Conservation (phyloP, 2,113 vertebrate species). For the Oplegnathus fasciatus region DNA sequence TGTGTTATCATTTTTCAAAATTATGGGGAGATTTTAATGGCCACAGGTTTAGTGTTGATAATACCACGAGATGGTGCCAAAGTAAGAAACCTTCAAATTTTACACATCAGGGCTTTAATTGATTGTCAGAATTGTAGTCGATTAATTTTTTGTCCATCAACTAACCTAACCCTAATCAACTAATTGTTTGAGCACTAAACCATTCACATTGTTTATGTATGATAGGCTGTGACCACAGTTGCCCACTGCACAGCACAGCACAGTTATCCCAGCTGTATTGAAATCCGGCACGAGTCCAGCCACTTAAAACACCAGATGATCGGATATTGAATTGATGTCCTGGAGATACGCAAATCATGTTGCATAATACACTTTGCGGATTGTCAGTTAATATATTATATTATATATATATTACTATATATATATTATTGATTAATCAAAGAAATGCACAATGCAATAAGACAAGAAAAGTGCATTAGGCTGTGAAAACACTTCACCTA, state of each 20-base stretch:
- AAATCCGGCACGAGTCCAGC: not conserved
- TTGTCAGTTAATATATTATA: not conserved
- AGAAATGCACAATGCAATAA: not conserved
- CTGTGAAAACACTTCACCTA: constrained; percentile 22
- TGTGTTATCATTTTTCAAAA: not conserved
- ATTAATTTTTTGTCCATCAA: not conserved
- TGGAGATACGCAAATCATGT: not conserved
- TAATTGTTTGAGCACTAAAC: not conserved
- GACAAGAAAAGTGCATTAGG: not conserved
- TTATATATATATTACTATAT: too few species aligned
- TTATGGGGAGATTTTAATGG: not conserved
- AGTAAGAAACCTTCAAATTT: not conserved
- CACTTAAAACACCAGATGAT: not conserved
- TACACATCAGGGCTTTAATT: not conserved
- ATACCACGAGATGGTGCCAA: not conserved
- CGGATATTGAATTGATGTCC: not conserved
- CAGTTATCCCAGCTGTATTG: not conserved
- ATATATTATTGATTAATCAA: constrained; percentile 20
- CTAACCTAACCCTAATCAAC: not conserved
- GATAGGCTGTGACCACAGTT: not conserved
- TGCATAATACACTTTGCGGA: constrained; percentile 9
- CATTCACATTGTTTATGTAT: not conserved
- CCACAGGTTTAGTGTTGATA: not conserved
- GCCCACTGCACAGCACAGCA: not conserved
- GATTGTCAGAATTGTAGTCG: not conserved